Conservation (phyloP, 2,113 vertebrate species). For the Circaetus gallicus region DNA sequence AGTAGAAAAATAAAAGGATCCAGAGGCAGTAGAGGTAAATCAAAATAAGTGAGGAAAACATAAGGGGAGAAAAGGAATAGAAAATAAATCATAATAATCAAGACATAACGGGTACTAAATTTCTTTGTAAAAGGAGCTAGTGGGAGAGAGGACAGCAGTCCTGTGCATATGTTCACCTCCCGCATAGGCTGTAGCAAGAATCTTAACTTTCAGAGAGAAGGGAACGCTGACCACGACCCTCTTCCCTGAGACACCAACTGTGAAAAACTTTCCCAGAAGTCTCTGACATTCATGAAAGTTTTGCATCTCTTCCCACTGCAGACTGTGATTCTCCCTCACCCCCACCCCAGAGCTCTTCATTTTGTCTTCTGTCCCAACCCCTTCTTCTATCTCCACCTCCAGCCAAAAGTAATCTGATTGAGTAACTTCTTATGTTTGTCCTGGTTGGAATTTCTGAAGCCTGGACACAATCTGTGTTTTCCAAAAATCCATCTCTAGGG, state of each 20-base stretch:
- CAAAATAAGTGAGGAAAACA: not conserved
- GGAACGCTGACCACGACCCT: not conserved
- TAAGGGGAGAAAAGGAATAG: not conserved
- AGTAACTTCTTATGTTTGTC: not conserved
- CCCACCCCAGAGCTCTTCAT: not conserved
- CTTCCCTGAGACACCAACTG: accelerated
- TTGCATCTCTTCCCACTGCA: not conserved
- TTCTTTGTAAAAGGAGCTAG: not conserved
- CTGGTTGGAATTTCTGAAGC: not conserved
- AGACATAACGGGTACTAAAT: not conserved
- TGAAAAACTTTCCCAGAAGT: not conserved
- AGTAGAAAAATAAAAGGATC: not conserved
- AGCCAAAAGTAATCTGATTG: not conserved
- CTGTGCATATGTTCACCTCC: not conserved
- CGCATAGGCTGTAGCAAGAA: not conserved
- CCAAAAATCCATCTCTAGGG: not conserved
- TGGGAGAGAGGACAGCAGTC: not conserved
- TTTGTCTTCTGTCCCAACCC: not conserved
- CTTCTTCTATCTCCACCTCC: not conserved
- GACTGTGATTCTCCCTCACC: not conserved
- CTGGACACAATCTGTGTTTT: not conserved
- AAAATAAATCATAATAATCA: not conserved
- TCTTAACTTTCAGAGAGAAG: not conserved
- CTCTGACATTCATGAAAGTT: not conserved
- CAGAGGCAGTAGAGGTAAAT: not conserved